These are phyloP conservation scores for Crotophaga sulcirostris DNA, from an alignment of 2,113 vertebrate species.

Conservation along the genomic window DNA sequence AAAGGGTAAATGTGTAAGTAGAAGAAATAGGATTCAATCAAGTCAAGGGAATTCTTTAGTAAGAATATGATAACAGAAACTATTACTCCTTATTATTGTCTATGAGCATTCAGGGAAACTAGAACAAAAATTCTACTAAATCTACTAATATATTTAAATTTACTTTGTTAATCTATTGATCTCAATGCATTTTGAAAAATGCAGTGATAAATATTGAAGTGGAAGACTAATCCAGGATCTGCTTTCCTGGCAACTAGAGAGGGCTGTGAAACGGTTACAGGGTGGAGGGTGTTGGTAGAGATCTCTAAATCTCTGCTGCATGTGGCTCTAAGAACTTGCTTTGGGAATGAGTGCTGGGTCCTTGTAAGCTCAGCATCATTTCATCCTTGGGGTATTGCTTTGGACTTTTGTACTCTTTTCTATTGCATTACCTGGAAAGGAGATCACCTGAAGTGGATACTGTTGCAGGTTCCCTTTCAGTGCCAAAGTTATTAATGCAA, in stretches of 20 bases:
- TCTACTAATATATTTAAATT: background rate
- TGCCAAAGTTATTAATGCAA: background rate
- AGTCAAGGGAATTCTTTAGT: background rate
- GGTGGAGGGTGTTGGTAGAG: background rate
- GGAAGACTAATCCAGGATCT: background rate
- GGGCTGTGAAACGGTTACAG: background rate
- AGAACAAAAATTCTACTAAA: background rate
- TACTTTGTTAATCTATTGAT: background rate
- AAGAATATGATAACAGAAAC: background rate
- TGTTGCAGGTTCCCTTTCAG: background rate
- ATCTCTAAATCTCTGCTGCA: background rate
- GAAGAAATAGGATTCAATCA: background rate
- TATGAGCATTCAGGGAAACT: background rate
- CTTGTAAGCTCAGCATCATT: background rate
- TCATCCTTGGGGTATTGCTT: background rate
- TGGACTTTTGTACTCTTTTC: background rate
- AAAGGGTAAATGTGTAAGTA: background rate
- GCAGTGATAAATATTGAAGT: background rate
- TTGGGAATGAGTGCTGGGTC: background rate
- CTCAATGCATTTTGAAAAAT: slow-evolving; percentile 1
- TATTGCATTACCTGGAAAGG: background rate
- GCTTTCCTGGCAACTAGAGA: background rate
- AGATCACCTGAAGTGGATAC: background rate
- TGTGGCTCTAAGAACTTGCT: background rate
- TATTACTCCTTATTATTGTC: background rate